These are phyloP conservation scores for Dione juno DNA, from an alignment of 2,888 invertebrate genomes.

Conservation along the genomic window DNA sequence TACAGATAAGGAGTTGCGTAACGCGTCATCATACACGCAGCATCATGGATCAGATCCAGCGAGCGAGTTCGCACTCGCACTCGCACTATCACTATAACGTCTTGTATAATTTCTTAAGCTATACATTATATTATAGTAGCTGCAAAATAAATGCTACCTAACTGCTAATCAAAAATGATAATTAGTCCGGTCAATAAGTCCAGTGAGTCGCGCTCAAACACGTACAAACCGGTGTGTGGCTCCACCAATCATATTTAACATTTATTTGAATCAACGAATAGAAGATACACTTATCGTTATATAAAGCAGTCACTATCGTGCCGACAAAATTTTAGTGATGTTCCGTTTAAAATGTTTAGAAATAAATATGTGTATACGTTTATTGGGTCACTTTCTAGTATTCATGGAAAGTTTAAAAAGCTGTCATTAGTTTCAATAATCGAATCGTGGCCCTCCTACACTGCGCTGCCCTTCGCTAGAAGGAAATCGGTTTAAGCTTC, in stretches of 20 bases:
- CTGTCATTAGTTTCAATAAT: constrained; percentile 56
- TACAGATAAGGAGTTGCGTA: constrained; percentile 1
- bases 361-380: constrained; percentile 13
- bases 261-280: background rate
- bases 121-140: background rate
- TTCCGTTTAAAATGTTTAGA: constrained; percentile 5
- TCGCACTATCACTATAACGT: background rate
- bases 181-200: too few species aligned
- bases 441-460: constrained; percentile 49
- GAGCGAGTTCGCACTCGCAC: too few species aligned
- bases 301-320: background rate
- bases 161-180: too few species aligned
- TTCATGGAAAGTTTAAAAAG: constrained; percentile 53
- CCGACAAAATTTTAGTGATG: background rate
- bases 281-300: background rate
- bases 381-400: background rate
- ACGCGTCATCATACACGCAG: too few species aligned
- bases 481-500: constrained; percentile 32
- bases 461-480: constrained; percentile 27
- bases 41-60: background rate
- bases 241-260: background rate
- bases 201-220: too few species aligned
- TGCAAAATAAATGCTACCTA: too few species aligned
- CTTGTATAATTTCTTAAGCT: background rate
- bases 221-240: background rate